Percentiles rank a stretch among this genome's conserved stretches.
Evolutionary conservation across 2,113 vertebrate species (phyloP).

Genomic region (Lamprologus lemairii): DNA sequence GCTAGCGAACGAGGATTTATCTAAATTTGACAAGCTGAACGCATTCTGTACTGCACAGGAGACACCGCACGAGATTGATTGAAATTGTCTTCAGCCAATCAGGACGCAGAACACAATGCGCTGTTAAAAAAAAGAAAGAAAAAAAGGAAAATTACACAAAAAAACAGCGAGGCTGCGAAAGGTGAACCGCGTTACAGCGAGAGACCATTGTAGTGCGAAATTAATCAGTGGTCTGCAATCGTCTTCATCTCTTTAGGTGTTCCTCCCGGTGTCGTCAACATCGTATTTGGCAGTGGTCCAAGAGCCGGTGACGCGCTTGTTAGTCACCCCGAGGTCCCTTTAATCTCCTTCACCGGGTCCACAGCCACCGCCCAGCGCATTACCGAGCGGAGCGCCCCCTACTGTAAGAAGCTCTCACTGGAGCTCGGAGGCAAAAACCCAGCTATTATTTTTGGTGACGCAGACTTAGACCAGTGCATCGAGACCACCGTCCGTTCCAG

Average conservation of each 20-base stretch:
- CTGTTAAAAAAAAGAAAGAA: fast-evolving
- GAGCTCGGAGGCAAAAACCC: slow-evolving; percentile 97
- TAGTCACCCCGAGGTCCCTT: slow-evolving; percentile 81
- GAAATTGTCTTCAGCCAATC: background rate
- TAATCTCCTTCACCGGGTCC: slow-evolving; percentile 95
- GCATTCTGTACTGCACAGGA: background rate
- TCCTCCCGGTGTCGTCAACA: slow-evolving; percentile 88
- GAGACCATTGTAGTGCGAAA: fast-evolving
- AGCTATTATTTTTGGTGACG: slow-evolving; percentile 86
- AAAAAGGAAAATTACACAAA: background rate
- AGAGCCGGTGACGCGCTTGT: slow-evolving; percentile 83
- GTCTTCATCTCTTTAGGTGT: slow-evolving; percentile 68
- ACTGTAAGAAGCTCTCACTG: slow-evolving; percentile 91
- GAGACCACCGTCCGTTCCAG: slow-evolving; percentile 84
- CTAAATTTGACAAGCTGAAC: background rate
- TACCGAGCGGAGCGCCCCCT: slow-evolving; percentile 77
- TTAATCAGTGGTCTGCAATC: background rate
- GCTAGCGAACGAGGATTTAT: background rate
- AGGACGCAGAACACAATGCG: background rate
- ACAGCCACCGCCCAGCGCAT: slow-evolving; percentile 83
- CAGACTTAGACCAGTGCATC: slow-evolving; percentile 82
- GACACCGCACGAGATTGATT: background rate
- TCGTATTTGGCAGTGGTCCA: slow-evolving; percentile 83
- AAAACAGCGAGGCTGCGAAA: background rate
- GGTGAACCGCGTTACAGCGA: background rate